Evolutionary conservation across 1,140 invertebrate species (phyloP).

Genomic region (Pseudomyrmex cubaensis): DNA sequence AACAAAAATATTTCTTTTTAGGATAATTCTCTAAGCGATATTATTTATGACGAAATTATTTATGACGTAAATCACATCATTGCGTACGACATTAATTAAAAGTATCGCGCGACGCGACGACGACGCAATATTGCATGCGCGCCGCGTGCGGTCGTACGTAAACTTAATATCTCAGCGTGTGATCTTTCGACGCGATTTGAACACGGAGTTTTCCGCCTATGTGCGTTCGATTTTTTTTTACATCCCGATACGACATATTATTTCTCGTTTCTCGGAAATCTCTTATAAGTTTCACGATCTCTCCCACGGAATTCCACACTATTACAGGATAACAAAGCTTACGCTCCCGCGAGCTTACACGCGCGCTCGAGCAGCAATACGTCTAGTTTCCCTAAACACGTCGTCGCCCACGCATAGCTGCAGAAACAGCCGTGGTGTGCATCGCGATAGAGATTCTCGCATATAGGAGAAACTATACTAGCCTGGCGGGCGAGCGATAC

Average conservation of each 20-base stretch:
- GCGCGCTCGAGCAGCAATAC: slow-evolving; percentile 7
- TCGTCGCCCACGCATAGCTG: slow-evolving; percentile 45
- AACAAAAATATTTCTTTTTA: too few relatives aligned
- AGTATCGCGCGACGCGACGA: neutral
- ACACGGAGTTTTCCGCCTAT: too few relatives aligned
- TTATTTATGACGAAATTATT: slow-evolving; percentile 5
- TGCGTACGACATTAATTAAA: slow-evolving; percentile 10
- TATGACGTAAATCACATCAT: slow-evolving; percentile 27
- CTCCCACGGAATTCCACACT: slow-evolving; percentile 2
- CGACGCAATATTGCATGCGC: slow-evolving; percentile 38
- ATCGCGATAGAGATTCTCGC: slow-evolving; percentile 49
- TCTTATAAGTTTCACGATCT: too few relatives aligned
- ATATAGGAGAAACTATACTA: slow-evolving; percentile 53
- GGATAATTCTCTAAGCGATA: too few relatives aligned
- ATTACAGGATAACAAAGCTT: slow-evolving; percentile 26
- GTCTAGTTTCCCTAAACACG: slow-evolving; percentile 44
- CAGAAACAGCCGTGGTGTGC: slow-evolving; percentile 39
- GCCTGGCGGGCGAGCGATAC: neutral
- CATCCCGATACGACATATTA: too few relatives aligned
- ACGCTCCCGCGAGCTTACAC: slow-evolving; percentile 25
- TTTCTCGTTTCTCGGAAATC: neutral
- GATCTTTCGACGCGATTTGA: slow-evolving; percentile 30
- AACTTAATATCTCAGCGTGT: slow-evolving; percentile 29
- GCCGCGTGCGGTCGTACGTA: slow-evolving; percentile 26
- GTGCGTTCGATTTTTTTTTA: too few relatives aligned